Conservation (phyloP, 1,140 invertebrate genomes). For the Drosophila saltans region DNA sequence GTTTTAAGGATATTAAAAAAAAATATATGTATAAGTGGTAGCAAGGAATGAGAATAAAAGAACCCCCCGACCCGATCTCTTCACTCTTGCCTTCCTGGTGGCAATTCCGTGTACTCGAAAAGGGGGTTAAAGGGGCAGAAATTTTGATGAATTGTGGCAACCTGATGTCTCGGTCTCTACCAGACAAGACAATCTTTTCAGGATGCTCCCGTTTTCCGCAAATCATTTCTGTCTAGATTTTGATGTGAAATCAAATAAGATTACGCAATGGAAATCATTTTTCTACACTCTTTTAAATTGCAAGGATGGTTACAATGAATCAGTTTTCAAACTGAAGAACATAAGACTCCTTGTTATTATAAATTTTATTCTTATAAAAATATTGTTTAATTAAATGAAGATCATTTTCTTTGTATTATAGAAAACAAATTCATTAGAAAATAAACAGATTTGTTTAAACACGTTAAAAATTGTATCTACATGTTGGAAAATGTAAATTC, state of each 20-base stretch:
- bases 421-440: too few relatives aligned
- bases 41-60: constrained; percentile 4
- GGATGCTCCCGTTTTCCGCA: not conserved
- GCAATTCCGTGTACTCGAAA: not conserved
- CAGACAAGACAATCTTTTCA: not conserved
- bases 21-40: constrained; percentile 38
- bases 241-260: constrained; percentile 3
- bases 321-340: too few relatives aligned
- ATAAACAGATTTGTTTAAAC: too few relatives aligned
- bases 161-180: constrained; percentile 19
- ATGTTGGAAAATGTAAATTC: too few relatives aligned
- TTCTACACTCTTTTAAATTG: too few relatives aligned
- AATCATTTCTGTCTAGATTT: constrained; percentile 9
- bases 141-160: constrained; percentile 59
- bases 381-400: too few relatives aligned
- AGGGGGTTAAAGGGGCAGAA: constrained; percentile 28
- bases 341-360: too few relatives aligned
- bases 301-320: too few relatives aligned
- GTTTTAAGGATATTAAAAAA: constrained; percentile 64
- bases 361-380: too few relatives aligned
- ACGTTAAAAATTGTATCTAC: too few relatives aligned
- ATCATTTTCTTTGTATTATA: too few relatives aligned
- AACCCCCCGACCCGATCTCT: not conserved
- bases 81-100: not conserved
- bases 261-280: not conserved